Base-by-base conservation (phyloP, 2,113 vertebrate species). In the Thalassarche chlororhynchos region DNA sequence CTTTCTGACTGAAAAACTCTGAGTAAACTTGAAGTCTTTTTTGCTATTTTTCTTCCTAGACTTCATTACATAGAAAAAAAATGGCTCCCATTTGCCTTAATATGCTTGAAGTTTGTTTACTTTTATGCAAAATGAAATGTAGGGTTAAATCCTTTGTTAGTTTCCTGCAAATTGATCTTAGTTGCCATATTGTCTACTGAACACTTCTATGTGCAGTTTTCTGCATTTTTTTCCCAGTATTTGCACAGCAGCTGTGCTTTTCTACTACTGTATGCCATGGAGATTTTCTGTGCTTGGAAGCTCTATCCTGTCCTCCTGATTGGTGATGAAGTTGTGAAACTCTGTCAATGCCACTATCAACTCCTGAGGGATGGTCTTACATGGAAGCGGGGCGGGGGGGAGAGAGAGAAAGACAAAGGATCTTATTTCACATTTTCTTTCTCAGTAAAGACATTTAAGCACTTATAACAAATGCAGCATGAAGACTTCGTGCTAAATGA, bases 291-390 rank as follows among this genome's bases (percentile, higher is more conserved):
- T 40, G 34, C 62, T 62, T 64, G 31, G 38, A 58, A 72, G 6
- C 9, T 64, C n/a, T 54, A 0, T 68, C 38, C 54, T 62, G 8
- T 76, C 21, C 36, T 89, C 5, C 25, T 77, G 40, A 2, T 18
- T 80, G 54, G 5, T 19, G n/a, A 84, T 32, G 52, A 80, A 49
- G 28, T 19, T 38, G 16, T 47, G 52, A 79, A 75, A 47, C 7
- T 4, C 58, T 80, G 9, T 36, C 23, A 31, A 8, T 54, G 52
- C 9, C 17, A 5, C 20, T 72, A 2, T n/a, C 14, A 47, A 0
- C 46, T 80, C 58, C 21, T 38, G 18, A 68, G 42, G 28, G 14
- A 17, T 81, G 25, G 14, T 47, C 34, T 61, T 70, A n/a, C 2
- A 5, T 36, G 38, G 38, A 38, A 38, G 38, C 38, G 38, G 25